A percentile compares a stretch with the other conserved stretches of the same genome.
Conservation (phyloP, 2,113 vertebrate species). For the Bos taurus region ARS-UCD2.0 NC_037329.1:5933001-5933500, state of each 20-base stretch:
- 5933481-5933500: background rate
- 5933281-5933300: background rate
- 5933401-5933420: background rate
- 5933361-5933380: background rate
- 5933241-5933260: background rate
- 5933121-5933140: background rate
- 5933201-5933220: background rate
- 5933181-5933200: background rate
- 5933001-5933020: background rate
- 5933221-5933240: background rate
- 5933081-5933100: background rate
- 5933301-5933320: background rate
- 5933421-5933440: too few relatives aligned
- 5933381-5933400: background rate
- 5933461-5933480: background rate
- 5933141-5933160: background rate
- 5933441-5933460: background rate
- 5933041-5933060: background rate
- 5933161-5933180: background rate
- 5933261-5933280: background rate
- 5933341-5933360: background rate
- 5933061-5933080: constrained; percentile 7
- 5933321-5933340: background rate
- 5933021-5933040: background rate
- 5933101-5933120: background rate